Evolutionary conservation across 2,888 invertebrate genomes (phyloP).

Genomic region (Brenthis hecate): DNA sequence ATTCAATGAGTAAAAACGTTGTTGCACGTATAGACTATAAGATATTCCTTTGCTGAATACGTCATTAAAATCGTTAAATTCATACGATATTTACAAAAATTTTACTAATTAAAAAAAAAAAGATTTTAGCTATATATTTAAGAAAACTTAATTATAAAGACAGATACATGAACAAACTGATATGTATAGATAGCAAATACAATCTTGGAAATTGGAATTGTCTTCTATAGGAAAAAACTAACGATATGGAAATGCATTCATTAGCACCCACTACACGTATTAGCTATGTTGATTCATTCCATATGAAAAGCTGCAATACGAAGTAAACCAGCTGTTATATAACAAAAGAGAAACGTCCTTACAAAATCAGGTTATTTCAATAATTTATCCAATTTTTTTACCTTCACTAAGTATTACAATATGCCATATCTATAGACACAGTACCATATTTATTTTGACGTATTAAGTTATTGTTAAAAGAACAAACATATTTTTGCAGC

Average conservation of each 20-base stretch:
- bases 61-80: too few species aligned
- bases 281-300: constrained; percentile 8
- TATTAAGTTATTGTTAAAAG: constrained; percentile 32
- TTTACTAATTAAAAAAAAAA: too few species aligned
- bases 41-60: too few species aligned
- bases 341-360: constrained; percentile 34
- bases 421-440: constrained; percentile 18
- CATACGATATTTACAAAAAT: too few species aligned
- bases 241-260: constrained; percentile 1
- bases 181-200: background rate
- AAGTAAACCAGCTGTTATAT: constrained; percentile 16
- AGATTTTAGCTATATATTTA: too few species aligned
- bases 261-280: constrained; percentile 5
- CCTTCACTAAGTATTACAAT: constrained; percentile 34
- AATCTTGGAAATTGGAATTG: background rate
- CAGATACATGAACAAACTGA: background rate
- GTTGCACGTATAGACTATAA: too few species aligned
- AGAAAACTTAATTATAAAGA: too few species aligned
- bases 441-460: constrained; percentile 12
- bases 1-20: too few species aligned
- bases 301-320: constrained; percentile 5
- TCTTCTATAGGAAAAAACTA: background rate
- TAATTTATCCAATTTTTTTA: constrained; percentile 31
- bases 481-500: constrained; percentile 6
- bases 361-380: constrained; percentile 30